Evolutionary conservation across 2,113 vertebrate genomes (phyloP).

Genomic region (Kryptolebias marmoratus): DNA sequence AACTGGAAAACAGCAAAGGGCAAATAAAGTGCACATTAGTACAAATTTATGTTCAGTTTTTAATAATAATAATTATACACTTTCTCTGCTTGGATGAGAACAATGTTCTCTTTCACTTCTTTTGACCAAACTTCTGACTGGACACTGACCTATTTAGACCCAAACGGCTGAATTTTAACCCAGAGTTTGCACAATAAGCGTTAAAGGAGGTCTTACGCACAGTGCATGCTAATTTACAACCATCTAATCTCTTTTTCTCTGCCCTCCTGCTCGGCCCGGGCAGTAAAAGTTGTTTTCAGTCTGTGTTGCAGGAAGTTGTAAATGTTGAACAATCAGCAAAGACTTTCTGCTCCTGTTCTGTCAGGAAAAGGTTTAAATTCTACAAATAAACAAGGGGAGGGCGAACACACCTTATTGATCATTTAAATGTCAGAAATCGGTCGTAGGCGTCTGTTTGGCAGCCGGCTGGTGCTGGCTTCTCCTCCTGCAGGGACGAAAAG

Average conservation of each 20-base stretch:
- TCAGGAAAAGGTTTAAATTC: neutral
- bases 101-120: neutral
- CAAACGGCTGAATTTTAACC: constrained; percentile 25
- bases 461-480: constrained; percentile 5
- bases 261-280: neutral
- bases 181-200: constrained; percentile 33
- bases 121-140: neutral
- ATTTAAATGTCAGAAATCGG: constrained; percentile 27
- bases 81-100: neutral
- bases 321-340: neutral
- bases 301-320: neutral
- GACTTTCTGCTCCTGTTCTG: neutral
- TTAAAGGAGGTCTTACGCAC: constrained; percentile 56
- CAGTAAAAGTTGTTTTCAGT: neutral
- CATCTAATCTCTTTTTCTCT: constrained; percentile 15
- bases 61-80: no score
- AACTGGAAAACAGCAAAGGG: neutral
- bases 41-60: no score
- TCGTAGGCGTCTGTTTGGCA: constrained; percentile 31
- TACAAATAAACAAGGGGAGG: neutral
- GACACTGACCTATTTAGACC: constrained; percentile 32
- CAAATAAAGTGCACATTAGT: no score
- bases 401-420: neutral
- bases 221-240: constrained; percentile 53
- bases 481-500: no score